These are phyloP conservation scores for Momotus momota DNA, from an alignment of 2,797 vertebrate species.

Conservation along the genomic window DNA sequence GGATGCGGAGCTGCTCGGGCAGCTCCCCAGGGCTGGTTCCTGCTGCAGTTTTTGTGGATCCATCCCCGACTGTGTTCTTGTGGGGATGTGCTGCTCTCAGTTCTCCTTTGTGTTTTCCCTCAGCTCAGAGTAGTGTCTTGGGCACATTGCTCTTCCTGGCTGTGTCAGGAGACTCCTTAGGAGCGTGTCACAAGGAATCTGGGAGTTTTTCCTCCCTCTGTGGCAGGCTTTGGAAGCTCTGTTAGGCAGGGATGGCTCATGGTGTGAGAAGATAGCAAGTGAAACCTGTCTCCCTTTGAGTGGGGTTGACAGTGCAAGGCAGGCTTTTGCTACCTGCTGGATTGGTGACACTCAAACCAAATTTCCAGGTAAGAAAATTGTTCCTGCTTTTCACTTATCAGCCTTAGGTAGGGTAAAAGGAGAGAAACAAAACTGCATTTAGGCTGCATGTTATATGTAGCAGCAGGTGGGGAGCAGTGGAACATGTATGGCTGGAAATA, in stretches of 20 bases:
- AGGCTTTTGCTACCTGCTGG: not conserved
- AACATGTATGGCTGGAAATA: not conserved
- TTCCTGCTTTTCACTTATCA: not conserved
- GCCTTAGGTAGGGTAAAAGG: not conserved
- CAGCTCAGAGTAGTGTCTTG: not conserved
- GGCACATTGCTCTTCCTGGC: not conserved
- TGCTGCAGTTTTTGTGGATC: rapidly evolving
- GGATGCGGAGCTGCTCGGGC: rapidly evolving
- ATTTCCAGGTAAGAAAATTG: not conserved
- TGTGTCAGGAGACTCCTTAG: not conserved
- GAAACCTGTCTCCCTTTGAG: not conserved
- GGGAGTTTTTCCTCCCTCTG: not conserved
- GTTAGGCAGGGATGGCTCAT: not conserved
- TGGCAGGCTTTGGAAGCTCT: not conserved
- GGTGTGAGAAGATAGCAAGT: not conserved
- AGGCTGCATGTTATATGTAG: not conserved
- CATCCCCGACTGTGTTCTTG: not conserved
- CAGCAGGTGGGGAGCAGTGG: not conserved
- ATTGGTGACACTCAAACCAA: not conserved
- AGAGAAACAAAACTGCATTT: not conserved
- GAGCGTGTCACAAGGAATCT: not conserved
- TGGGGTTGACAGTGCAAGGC: not conserved
- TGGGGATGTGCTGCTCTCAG: rapidly evolving
- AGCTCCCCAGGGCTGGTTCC: not conserved
- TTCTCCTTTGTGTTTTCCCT: not conserved